Evolutionary conservation across 2,888 invertebrate genomes (phyloP).

Genomic region (Reticulitermes lucifugus): DNA sequence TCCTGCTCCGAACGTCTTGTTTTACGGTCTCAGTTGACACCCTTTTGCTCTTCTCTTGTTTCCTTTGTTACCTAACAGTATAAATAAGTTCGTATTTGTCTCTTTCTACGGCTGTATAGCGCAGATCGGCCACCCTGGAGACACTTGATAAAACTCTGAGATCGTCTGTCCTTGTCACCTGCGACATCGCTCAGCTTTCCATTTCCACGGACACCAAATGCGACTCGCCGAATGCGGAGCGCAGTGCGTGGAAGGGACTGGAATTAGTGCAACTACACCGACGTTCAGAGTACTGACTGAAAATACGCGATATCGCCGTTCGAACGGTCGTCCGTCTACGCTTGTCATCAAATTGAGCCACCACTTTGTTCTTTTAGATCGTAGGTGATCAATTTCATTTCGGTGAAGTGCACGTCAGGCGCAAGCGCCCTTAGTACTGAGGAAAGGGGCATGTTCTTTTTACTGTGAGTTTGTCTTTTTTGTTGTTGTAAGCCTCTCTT

Average conservation of each 20-base stretch:
- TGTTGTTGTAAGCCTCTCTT: neutral
- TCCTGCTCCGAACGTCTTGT: too few species aligned
- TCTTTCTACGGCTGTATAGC: slow-evolving; percentile 6
- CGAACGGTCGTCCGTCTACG: neutral
- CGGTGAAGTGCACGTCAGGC: slow-evolving; percentile 23
- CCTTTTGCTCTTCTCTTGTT: too few species aligned
- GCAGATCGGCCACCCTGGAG: neutral
- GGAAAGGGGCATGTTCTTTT: neutral
- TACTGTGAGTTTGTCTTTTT: neutral
- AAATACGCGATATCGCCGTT: neutral
- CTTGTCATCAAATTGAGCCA: neutral
- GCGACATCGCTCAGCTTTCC: neutral
- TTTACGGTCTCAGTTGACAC: too few species aligned
- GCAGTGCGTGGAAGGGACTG: neutral
- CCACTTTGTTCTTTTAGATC: slow-evolving; percentile 3
- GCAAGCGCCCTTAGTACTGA: neutral
- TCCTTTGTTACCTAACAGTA: too few species aligned
- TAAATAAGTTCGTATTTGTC: slow-evolving; percentile 22
- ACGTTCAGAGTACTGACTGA: neutral
- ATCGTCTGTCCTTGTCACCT: slow-evolving; percentile 19
- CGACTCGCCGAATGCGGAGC: neutral
- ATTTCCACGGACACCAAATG: slow-evolving; percentile 5
- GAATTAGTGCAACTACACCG: slow-evolving; percentile 18
- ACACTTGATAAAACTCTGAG: slow-evolving; percentile 2
- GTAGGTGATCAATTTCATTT: slow-evolving; percentile 42